A percentile compares a stretch with the other conserved stretches of the same genome.
Conservation (phyloP, 2,888 invertebrate species). For the Anthophora plumipes region DNA sequence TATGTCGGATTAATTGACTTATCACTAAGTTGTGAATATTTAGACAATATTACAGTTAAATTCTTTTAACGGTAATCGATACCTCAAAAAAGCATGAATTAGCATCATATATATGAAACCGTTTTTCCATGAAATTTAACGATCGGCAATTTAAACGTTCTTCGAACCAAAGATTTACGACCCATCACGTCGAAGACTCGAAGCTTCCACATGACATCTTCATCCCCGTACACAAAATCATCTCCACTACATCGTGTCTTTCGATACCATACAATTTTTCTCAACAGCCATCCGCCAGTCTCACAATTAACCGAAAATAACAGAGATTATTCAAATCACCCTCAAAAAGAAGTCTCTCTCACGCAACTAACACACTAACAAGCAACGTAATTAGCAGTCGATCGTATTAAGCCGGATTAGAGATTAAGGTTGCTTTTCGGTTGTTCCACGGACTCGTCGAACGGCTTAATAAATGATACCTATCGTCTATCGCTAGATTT, state of each 20-base stretch:
- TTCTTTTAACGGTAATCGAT: no score
- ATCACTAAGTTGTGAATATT: no score
- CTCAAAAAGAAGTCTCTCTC: neutral
- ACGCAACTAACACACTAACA: constrained; percentile 8
- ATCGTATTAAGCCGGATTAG: constrained; percentile 14
- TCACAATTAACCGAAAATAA: neutral
- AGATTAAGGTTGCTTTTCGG: constrained; percentile 29
- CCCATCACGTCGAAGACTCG: neutral
- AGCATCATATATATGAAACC: no score
- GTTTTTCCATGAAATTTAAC: neutral
- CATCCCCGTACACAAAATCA: neutral
- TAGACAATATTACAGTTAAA: no score
- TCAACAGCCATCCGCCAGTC: neutral
- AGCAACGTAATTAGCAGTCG: constrained; percentile 40
- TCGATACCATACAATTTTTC: constrained; percentile 1
- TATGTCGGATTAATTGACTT: no score
- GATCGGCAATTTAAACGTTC: neutral
- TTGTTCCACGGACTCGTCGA: constrained; percentile 10
- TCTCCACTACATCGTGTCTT: neutral
- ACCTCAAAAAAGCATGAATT: neutral
- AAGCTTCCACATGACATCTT: constrained; percentile 12
- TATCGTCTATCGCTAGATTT: constrained; percentile 65
- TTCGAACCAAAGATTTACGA: constrained; percentile 6
- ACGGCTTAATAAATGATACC: constrained; percentile 53
- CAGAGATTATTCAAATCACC: neutral